Evolutionary conservation across 2,797 vertebrate species (phyloP), one percentile per base, ranked within the genome.

Genomic region (Mus caroli): DNA sequence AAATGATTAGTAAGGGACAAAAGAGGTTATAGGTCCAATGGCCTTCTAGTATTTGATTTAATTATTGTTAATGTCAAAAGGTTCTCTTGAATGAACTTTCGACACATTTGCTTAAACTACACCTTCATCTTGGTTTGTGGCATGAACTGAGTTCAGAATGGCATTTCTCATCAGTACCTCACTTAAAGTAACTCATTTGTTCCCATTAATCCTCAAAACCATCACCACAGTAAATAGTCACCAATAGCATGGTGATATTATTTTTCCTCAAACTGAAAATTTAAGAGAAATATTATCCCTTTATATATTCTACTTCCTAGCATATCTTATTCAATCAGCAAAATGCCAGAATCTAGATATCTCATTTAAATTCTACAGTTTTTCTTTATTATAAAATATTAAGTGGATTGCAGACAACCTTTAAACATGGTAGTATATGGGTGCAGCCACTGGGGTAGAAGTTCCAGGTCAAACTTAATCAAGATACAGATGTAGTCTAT

Each of bases 351-450:
- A 79, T 52, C 85, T 34, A 67, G 58, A 40, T 84, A 94, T 95
- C 50, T 94, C 26, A 86, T 34, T 62, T 95, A 85, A 95, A 91
- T 90, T 85, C 1, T 54, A 46, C 75, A 34, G 7, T 50, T 31
- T 64, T 71, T 80, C 88, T 91, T 92, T 93, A 50, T 88, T 92
- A 50, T 73, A 62, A 90, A 80, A 79, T 79, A 75, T 83, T 91
- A 89, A 90, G 52, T 92, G 4, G 60, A 60, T 64, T 71, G 4
- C 58, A 6, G 0, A 69, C 75, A 90, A 62, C 13, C 13, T 94
- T 91, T 79, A 73, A 96, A 58, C 31, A 94, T 86, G 8, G 73
- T 60, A 86, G 31, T 90, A 71, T 86, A 3, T 77, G 31, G 58
- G 34, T 24, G 69, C 69, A 88, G 78, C 28, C 76, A 24, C 56